Base-by-base conservation (phyloP, 92 coral and sea anemone genomes). In the Diadumene lineata region DNA sequence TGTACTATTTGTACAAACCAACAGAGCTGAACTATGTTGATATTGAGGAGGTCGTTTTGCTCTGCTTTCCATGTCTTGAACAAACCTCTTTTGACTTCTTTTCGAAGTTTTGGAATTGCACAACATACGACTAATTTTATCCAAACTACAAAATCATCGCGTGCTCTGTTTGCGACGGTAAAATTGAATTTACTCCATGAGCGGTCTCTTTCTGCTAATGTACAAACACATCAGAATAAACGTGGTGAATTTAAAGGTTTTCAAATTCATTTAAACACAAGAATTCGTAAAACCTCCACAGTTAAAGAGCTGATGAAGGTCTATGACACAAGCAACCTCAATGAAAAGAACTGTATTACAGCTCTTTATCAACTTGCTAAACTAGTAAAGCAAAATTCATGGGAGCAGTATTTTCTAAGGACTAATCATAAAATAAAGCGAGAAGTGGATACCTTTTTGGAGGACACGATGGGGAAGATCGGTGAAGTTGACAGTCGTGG, bases 351-450 rank as follows among this genome's bases (percentile, higher is more conserved):
- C 63, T 48, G 60, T 0, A 69, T 78, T 13, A 78, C 82, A 1
- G 69, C 28, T 18, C 75, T 78, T 17, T 78, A 78, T 78, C 66
- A 78, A 21, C 28, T 78, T 11, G 82, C 82, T 22, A 78, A 66
- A 60, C 58, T 78, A 25, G 64, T 64, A 6, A 67, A 68, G 25
- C 34, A 56, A 29, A 58, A 78, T 26, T 56, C 66, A 19, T 50
- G 72, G 75, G 72, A 78, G 53, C 48, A 78, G 69, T 69, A 67
- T 31, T 24, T 78, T 19, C 7, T 68, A 11, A 67, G 53, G 43
- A 57, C 38, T 43, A 63, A 78, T 27, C 74, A 34, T 3, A 43
- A 26, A 17, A 31, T 78, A 63, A 78, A 58, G 27, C 19, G 48
- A 24, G 58, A 21, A 22, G 32, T 69, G 24, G 74, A 69, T 19